Conservation (phyloP, 2,797 vertebrate genomes). For the Sternotherus odoratus region DNA sequence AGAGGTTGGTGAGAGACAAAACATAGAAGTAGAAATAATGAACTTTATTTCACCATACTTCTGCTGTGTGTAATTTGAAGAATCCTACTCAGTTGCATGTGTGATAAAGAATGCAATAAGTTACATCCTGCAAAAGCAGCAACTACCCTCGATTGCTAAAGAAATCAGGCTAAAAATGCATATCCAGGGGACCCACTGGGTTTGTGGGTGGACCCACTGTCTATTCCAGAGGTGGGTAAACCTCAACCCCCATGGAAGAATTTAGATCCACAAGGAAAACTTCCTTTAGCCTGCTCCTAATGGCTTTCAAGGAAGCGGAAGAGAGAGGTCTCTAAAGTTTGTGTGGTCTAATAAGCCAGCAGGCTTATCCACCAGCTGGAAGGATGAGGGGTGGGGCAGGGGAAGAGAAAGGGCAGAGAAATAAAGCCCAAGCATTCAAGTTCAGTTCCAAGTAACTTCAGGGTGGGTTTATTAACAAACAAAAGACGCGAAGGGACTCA, state of each 20-base stretch:
- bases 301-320: conserved; percentile 35
- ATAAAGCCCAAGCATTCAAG: neutral
- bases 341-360: neutral
- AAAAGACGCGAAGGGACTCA: neutral
- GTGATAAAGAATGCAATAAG: neutral
- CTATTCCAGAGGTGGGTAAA: neutral
- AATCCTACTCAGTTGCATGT: neutral
- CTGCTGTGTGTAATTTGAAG: neutral
- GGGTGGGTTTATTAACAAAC: neutral
- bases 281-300: conserved; percentile 49
- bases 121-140: neutral
- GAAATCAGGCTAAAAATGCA: neutral
- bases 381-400: neutral
- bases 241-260: neutral
- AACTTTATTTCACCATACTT: neutral
- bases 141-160: neutral
- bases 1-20: neutral
- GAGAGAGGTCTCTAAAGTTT: neutral
- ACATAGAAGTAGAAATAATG: neutral
- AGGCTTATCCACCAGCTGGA: neutral
- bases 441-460: neutral
- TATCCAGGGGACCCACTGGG: neutral
- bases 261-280: neutral
- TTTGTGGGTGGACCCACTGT: neutral
- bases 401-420: neutral